Evolutionary conservation across 1,140 invertebrate genomes (phyloP).

Genomic region (Dryas iulia): DNA sequence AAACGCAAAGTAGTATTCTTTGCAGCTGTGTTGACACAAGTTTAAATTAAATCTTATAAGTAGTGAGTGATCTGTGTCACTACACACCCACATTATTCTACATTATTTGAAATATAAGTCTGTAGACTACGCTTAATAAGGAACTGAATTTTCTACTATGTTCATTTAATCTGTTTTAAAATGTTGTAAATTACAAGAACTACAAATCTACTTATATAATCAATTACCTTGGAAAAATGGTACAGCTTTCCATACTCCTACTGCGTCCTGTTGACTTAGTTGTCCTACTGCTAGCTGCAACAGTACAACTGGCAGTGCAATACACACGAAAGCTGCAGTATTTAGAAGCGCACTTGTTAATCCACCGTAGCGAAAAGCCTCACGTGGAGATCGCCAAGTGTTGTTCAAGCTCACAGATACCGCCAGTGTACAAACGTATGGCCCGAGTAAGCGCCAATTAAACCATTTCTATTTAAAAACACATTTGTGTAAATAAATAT

Average conservation of each 20-base stretch:
- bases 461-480: conserved; percentile 38
- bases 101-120: too few relatives aligned
- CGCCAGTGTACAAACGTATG: conserved; percentile 75
- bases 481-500: conserved; percentile 9
- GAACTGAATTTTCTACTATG: too few relatives aligned
- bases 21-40: too few relatives aligned
- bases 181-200: too few relatives aligned
- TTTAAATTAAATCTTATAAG: too few relatives aligned
- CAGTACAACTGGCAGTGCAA: conserved; percentile 88
- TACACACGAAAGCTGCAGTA: conserved; percentile 81
- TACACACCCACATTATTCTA: too few relatives aligned
- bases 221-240: conserved; percentile 87
- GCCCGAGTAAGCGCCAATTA: conserved; percentile 45
- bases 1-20: too few relatives aligned
- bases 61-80: too few relatives aligned
- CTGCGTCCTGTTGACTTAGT: conserved; percentile 87
- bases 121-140: too few relatives aligned
- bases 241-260: conserved; percentile 89
- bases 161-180: too few relatives aligned
- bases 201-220: not conserved
- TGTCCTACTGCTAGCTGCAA: conserved; percentile 90
- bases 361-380: conserved; percentile 78
- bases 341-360: conserved; percentile 86
- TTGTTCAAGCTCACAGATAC: conserved; percentile 78
- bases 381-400: conserved; percentile 79